Conservation (phyloP, 2,888 invertebrate species). For the Trissolcus japonicus region DNA sequence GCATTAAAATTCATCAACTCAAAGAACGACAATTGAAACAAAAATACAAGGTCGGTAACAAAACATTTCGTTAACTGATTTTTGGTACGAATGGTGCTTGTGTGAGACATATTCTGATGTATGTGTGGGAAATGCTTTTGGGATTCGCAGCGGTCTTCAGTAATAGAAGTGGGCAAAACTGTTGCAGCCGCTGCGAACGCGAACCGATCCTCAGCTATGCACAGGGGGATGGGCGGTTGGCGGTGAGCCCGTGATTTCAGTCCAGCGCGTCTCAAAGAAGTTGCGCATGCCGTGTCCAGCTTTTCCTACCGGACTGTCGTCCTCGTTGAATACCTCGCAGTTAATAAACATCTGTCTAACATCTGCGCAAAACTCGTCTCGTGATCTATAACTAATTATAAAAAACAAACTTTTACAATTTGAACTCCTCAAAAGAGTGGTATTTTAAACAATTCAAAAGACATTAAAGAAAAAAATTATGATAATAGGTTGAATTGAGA, state of each 20-base stretch:
- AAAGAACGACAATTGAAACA: neutral
- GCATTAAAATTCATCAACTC: neutral
- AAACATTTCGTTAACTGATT: neutral
- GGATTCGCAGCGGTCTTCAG: constrained; percentile 54
- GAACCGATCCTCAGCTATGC: constrained; percentile 75
- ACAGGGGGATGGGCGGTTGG: constrained; percentile 71
- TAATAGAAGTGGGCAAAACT: constrained; percentile 76
- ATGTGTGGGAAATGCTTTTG: neutral
- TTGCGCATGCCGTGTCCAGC: constrained; percentile 95
- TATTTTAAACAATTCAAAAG: too few species aligned
- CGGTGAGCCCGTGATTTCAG: constrained; percentile 80
- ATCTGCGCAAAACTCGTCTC: constrained; percentile 94
- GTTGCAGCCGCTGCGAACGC: constrained; percentile 75
- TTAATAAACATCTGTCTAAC: constrained; percentile 97
- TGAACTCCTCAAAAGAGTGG: too few species aligned
- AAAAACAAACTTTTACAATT: neutral
- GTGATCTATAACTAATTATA: constrained; percentile 88
- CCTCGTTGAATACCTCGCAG: constrained; percentile 98
- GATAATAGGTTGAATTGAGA: too few species aligned
- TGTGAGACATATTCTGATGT: neutral
- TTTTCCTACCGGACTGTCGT: constrained; percentile 97
- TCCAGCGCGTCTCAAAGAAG: constrained; percentile 95
- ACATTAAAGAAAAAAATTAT: neutral
- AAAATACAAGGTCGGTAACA: neutral
- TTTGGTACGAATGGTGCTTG: constrained; percentile 1